Conservation (phyloP, 35 echinoderm and acorn worm species). For the Anneissia japonica region DNA sequence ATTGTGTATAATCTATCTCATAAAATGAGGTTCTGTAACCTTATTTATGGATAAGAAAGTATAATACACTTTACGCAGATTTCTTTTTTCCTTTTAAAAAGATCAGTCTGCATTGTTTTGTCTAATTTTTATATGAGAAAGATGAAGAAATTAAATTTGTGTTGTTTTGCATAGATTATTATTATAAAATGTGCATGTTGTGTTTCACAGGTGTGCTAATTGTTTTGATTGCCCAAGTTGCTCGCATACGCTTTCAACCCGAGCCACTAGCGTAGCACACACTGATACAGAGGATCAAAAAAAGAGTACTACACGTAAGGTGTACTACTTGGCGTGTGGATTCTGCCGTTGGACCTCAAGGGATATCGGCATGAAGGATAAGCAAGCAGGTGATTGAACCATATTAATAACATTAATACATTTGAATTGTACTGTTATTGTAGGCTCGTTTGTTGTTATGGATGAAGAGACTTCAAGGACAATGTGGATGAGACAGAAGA, state of each 20-base stretch:
- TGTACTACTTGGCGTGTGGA: conserved; percentile 87
- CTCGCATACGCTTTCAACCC: conserved; percentile 72
- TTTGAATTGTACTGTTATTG: too few relatives aligned
- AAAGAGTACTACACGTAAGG: conserved; percentile 84
- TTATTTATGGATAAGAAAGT: too few relatives aligned
- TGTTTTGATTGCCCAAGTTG: conserved; percentile 96
- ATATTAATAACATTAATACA: neutral
- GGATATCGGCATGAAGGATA: conserved; percentile 81
- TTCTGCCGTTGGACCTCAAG: conserved; percentile 90
- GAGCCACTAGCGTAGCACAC: conserved; percentile 75
- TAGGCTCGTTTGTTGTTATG: too few relatives aligned
- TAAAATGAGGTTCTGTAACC: too few relatives aligned
- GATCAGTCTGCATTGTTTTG: too few relatives aligned
- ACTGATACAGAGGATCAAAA: conserved; percentile 56
- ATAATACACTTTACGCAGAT: too few relatives aligned
- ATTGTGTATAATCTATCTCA: too few relatives aligned
- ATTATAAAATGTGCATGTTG: neutral
- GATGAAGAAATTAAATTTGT: neutral
- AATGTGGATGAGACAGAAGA: neutral
- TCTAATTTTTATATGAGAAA: neutral
- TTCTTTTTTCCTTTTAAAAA: too few relatives aligned
- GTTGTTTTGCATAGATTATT: neutral
- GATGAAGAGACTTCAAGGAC: too few relatives aligned
- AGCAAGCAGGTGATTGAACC: conserved; percentile 85
- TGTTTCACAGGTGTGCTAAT: conserved; percentile 48